Percentiles rank a stretch among this genome's conserved stretches.
Conservation (phyloP, 2,113 vertebrate genomes). For the Oreochromis tanganicae region DNA sequence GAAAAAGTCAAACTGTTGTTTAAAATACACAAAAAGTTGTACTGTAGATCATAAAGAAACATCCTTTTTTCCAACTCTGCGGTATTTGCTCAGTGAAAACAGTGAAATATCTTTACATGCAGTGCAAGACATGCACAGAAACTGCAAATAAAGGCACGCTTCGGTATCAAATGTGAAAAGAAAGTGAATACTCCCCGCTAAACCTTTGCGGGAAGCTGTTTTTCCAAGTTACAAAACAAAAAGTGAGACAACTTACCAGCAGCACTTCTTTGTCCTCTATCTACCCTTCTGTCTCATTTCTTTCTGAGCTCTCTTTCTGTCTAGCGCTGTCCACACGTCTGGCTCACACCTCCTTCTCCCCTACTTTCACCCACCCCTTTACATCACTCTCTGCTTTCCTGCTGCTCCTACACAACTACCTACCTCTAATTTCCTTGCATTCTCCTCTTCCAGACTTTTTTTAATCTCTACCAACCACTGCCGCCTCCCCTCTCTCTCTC, state of each 20-base stretch:
- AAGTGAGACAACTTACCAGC: slow-evolving; percentile 55
- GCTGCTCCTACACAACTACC: neutral
- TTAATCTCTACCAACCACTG: neutral
- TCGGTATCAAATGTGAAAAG: neutral
- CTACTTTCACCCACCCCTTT: slow-evolving; percentile 10
- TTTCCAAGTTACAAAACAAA: neutral
- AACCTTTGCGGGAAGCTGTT: neutral
- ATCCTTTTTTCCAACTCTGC: neutral
- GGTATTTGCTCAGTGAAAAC: neutral
- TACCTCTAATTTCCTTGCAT: slow-evolving; percentile 12
- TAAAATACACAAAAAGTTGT: neutral
- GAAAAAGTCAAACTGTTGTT: neutral
- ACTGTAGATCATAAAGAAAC: neutral
- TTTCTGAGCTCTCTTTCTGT: slow-evolving; percentile 1
- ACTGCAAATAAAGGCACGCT: neutral
- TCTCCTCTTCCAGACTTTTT: slow-evolving; percentile 17
- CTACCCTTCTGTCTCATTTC: slow-evolving; percentile 8
- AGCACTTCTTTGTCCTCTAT: slow-evolving; percentile 10
- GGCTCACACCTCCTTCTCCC: slow-evolving; percentile 25
- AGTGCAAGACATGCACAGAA: neutral
- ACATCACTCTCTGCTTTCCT: neutral
- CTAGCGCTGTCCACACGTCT: slow-evolving; percentile 9
- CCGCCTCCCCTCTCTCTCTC: neutral
- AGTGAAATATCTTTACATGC: neutral
- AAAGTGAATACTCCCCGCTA: neutral